Conservation (phyloP, 2,888 invertebrate species). For the Anaspis maculata region DNA sequence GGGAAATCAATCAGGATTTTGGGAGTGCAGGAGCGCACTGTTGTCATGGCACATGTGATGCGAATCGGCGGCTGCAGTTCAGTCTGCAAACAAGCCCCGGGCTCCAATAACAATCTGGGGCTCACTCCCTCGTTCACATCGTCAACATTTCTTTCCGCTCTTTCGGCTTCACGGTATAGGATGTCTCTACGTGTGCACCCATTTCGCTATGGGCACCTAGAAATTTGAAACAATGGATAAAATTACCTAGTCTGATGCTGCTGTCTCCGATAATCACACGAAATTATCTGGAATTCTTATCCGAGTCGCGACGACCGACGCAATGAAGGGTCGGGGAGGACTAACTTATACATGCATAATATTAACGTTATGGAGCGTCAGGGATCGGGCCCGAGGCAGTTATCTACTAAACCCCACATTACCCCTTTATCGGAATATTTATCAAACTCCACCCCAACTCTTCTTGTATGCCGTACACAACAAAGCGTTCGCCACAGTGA, state of each 20-base stretch:
- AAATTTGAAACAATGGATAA: too few species aligned
- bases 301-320: too few species aligned
- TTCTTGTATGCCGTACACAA: slow-evolving; percentile 7
- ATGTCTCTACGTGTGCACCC: too few species aligned
- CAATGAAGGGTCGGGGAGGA: too few species aligned
- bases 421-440: slow-evolving; percentile 21
- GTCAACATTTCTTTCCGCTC: too few species aligned
- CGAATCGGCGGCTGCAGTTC: slow-evolving; percentile 36
- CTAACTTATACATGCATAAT: too few species aligned
- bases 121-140: slow-evolving; percentile 8
- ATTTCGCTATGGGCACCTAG: too few species aligned
- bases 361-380: slow-evolving; percentile 7
- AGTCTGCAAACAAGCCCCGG: slow-evolving; percentile 30
- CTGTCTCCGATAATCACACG: too few species aligned
- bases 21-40: slow-evolving; percentile 12
- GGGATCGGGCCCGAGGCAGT: slow-evolving; percentile 8
- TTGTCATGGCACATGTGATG: slow-evolving; percentile 25
- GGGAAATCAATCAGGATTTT: slow-evolving; percentile 19
- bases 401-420: slow-evolving; percentile 17
- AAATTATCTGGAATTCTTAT: too few species aligned
- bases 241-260: too few species aligned
- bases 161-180: too few species aligned
- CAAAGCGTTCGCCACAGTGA: slow-evolving; percentile 6
- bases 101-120: slow-evolving; percentile 21
- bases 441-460: slow-evolving; percentile 19